Percentiles rank a stretch among this genome's conserved stretches.
phyloP scores from a whole-genome alignment of 2,797 vertebrate genomes.

The Muscicapa striata region DNA sequence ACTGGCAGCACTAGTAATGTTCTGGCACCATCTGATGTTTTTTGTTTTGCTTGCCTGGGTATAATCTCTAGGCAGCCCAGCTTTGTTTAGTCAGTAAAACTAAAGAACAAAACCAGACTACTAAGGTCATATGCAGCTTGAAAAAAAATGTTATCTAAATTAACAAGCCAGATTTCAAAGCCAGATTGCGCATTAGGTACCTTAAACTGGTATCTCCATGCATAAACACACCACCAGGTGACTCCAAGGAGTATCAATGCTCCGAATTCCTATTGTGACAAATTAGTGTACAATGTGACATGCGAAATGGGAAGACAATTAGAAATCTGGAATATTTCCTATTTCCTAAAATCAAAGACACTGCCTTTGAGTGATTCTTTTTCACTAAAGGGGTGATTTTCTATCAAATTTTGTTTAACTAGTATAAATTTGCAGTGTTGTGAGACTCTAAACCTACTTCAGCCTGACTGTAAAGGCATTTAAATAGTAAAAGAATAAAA shows the following conservation, averaged over 20 bases:
- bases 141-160: not conserved
- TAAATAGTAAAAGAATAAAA: not conserved
- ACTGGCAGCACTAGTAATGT: conserved; percentile 40
- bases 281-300: not conserved
- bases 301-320: not conserved
- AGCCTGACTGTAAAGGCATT: not conserved
- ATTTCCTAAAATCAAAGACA: not conserved
- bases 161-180: not conserved
- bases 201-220: not conserved
- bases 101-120: conserved; percentile 32
- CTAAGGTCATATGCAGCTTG: not conserved
- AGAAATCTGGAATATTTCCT: not conserved
- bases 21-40: conserved; percentile 63
- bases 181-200: not conserved
- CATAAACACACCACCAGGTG: not conserved
- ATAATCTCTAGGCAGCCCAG: conserved; percentile 13
- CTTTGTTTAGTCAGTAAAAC: conserved; percentile 48
- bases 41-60: conserved; percentile 56
- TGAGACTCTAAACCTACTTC: not conserved
- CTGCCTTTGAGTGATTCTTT: not conserved
- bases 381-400: not conserved
- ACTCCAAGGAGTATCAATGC: not conserved
- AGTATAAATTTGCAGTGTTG: not conserved
- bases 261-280: not conserved
- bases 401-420: not conserved